phyloP scores from a whole-genome alignment of 92 coral and sea anemone genomes.

The Plumapathes pennacea region DNA sequence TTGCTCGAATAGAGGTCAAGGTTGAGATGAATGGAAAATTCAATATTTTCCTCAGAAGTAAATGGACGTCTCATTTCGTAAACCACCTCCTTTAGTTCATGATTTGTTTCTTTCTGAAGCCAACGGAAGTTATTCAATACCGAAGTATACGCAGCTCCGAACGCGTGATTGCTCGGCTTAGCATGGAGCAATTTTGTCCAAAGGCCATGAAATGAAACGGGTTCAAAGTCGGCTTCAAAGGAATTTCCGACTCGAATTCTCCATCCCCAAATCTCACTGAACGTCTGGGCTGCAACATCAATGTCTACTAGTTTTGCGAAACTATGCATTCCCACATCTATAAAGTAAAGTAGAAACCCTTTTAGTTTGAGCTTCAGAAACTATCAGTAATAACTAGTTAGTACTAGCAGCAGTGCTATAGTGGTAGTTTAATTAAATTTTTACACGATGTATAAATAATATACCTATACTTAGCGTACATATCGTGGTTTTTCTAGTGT shows the following conservation, averaged over 20 bases:
- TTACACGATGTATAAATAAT: too few relatives aligned
- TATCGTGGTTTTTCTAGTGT: too few relatives aligned
- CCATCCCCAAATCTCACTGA: constrained; percentile 76
- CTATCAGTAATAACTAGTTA: too few relatives aligned
- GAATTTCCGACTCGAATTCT: constrained; percentile 52
- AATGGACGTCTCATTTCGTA: too few relatives aligned
- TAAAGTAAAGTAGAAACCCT: neutral
- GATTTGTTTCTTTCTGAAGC: constrained; percentile 1
- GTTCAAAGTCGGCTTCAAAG: constrained; percentile 65
- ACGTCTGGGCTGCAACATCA: constrained; percentile 50
- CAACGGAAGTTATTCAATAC: constrained; percentile 55
- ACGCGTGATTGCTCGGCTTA: neutral
- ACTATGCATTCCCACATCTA: constrained; percentile 35
- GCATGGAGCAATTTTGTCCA: constrained; percentile 28
- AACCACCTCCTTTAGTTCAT: too few relatives aligned
- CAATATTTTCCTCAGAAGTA: constrained; percentile 21
- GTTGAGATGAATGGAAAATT: constrained; percentile 67
- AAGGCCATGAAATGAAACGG: constrained; percentile 53
- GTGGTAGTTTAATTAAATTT: too few relatives aligned
- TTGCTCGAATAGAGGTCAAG: constrained; percentile 37
- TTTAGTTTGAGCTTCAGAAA: too few relatives aligned
- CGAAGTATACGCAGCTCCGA: constrained; percentile 61
- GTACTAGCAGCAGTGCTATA: too few relatives aligned
- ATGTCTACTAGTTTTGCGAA: constrained; percentile 68
- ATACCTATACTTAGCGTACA: too few relatives aligned